Evolutionary conservation across 2,797 vertebrate genomes (phyloP).

Genomic region (Cossypha polioptera): DNA sequence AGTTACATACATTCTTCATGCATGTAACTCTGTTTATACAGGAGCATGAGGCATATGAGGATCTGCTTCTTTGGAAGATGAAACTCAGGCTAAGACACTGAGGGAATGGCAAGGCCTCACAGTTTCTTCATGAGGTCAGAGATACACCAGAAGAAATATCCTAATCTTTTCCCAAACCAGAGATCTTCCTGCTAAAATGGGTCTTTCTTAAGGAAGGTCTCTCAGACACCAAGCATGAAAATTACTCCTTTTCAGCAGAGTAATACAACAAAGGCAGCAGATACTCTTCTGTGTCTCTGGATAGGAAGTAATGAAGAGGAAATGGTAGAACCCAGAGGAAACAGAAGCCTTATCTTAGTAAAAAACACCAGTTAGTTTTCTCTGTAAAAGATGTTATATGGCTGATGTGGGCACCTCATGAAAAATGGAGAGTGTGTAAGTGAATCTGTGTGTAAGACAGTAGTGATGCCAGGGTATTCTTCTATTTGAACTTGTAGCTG

Average conservation of each 20-base stretch:
- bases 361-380: neutral
- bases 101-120: neutral
- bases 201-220: neutral
- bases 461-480: neutral
- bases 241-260: neutral
- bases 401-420: neutral
- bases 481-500: neutral
- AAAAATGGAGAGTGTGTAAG: constrained; percentile 1
- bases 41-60: neutral
- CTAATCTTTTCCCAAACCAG: neutral
- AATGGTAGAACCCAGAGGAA: neutral
- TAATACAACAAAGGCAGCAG: neutral
- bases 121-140: neutral
- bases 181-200: neutral
- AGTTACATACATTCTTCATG: neutral
- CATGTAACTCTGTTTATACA: neutral
- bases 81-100: neutral
- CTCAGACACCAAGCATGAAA: neutral
- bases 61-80: neutral
- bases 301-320: neutral
- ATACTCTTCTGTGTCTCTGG: neutral
- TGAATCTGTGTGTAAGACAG: neutral
- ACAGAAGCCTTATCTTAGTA: neutral
- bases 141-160: neutral
- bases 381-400: neutral